Conservation (phyloP, 2,797 vertebrate genomes). For the Acanthiza pusilla region DNA sequence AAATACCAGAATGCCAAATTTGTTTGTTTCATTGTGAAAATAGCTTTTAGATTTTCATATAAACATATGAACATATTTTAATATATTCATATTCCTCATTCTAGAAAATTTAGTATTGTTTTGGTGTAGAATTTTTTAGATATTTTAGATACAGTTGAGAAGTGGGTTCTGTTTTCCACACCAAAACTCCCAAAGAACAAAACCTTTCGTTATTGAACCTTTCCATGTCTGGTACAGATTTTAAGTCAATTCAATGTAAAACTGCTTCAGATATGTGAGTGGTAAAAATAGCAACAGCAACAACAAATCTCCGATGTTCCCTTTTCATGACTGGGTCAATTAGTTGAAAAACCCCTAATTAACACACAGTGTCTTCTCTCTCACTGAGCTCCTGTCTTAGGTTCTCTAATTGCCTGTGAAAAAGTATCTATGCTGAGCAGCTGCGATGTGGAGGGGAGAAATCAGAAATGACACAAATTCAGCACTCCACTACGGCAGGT, state of each 20-base stretch:
- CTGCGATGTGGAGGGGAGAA: background rate
- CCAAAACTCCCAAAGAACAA: background rate
- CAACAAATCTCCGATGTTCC: background rate
- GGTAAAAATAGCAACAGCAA: background rate
- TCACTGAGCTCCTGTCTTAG: background rate
- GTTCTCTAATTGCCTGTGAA: conserved; percentile 1
- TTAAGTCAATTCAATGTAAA: background rate
- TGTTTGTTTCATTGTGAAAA: background rate
- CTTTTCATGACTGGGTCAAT: background rate
- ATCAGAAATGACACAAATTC: background rate
- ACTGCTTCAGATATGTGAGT: background rate
- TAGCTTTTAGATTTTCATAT: background rate
- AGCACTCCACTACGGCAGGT: background rate
- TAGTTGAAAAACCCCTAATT: background rate
- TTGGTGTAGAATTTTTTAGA: background rate
- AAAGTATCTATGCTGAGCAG: background rate
- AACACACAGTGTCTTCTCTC: background rate
- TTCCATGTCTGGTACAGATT: background rate
- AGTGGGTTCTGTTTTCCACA: background rate
- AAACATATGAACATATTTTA: background rate
- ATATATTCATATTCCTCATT: background rate
- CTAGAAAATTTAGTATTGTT: background rate
- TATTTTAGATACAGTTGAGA: background rate
- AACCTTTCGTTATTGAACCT: background rate
- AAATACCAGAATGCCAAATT: background rate